Evolutionary conservation across 1,140 invertebrate genomes (phyloP).

Genomic region (Tetragonula clypearis): DNA sequence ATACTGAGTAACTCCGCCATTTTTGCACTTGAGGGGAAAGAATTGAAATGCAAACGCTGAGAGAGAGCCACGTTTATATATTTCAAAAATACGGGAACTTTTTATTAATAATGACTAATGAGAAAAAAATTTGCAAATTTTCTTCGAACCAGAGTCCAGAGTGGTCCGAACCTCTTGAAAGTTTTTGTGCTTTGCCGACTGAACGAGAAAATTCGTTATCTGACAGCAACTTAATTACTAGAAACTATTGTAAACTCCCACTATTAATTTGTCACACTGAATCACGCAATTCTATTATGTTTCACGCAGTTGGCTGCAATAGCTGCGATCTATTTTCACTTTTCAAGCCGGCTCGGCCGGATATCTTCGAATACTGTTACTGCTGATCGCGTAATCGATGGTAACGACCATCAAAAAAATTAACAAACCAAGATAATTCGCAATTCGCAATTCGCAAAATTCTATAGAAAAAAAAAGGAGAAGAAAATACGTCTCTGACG

Average conservation of each 20-base stretch:
- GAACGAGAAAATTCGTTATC: background rate
- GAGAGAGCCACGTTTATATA: too few species aligned
- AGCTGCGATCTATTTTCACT: background rate
- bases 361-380: background rate
- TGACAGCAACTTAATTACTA: background rate
- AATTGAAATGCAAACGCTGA: too few species aligned
- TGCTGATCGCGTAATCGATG: background rate
- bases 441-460: background rate
- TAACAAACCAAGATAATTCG: background rate
- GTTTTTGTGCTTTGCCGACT: too few species aligned
- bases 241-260: background rate
- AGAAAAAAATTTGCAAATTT: too few species aligned
- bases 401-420: background rate
- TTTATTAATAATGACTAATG: too few species aligned
- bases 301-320: constrained; percentile 14
- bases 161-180: too few species aligned
- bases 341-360: too few species aligned
- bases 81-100: too few species aligned
- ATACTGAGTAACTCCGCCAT: too few species aligned
- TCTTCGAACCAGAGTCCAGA: too few species aligned
- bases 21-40: too few species aligned
- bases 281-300: background rate
- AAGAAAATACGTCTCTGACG: background rate
- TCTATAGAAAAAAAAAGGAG: background rate
- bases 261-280: background rate